Evolutionary conservation across 2,797 vertebrate species (phyloP), one percentile per base, ranked within the genome.

Genomic region (Anolis apletophallus): DNA sequence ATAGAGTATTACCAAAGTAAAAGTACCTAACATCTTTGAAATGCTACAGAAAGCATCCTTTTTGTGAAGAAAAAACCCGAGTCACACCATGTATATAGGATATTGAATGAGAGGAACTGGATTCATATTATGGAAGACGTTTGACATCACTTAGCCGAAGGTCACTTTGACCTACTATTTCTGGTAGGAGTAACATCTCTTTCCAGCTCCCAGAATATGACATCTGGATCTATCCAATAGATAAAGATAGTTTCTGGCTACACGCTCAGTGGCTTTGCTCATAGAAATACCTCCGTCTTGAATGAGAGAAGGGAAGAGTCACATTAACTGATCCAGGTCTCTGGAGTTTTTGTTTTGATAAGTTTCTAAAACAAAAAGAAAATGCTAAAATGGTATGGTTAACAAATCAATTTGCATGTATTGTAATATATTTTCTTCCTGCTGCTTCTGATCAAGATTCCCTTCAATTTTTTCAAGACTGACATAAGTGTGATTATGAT

Each of bases 371-470:
- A 64, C 26, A 64, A 26, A 64, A 10, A 64, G 61, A 29, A 64
- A 29, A 64, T 64, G 26, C 26, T 64, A 64, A 29, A 59, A 73
- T 50, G 36, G 40, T 50, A 4, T 71, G 40, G 34, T 83, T 72
- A 61, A 46, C 32, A 74, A 68, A 76, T 32, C 80, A 81, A 59
- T 57, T 81, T 81, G 57, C 19, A 57, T 34, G 68, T 68, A 76
- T 59, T 34, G 81, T 59, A 17, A 57, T 73, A 11, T 80, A 13
- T n/a, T 21, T 82, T 77, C 21, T n/a, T 69, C 17, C 26, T 68
- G 17, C 29, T 69, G 64, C 11, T 40, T 68, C 59, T 32, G 59
- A 50, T 21, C 46, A n/a, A 23, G 21, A 61, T 12, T 87, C 17
- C 34, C 13, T 71, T 71, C 21, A 34, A 21, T 78, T 78, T 54